phyloP scores from a whole-genome alignment of 1,140 invertebrate genomes.

The Philopotamus ludificatus region DNA sequence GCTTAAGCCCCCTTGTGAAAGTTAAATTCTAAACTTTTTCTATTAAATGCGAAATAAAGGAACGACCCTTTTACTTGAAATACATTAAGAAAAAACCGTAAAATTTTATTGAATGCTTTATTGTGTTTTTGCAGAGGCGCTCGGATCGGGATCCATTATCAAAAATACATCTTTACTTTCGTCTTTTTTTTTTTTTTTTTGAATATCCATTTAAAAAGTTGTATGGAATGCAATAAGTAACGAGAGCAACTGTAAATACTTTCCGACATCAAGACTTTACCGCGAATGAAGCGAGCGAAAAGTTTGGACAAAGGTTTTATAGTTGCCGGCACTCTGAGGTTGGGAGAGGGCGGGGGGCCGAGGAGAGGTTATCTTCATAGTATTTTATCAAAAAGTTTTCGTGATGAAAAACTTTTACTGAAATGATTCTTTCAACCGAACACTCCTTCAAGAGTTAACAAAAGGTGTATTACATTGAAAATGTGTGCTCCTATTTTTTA shows the following conservation, averaged over 20 bases:
- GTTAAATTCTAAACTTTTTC: conserved; percentile 3
- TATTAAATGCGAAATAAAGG: conserved; percentile 3
- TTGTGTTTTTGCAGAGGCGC: not conserved
- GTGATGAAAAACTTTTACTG: conserved; percentile 16
- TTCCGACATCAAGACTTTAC: not conserved
- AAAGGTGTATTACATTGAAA: too few relatives aligned
- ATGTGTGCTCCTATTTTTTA: too few relatives aligned
- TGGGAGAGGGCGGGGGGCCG: too few relatives aligned
- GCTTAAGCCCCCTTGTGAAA: too few relatives aligned
- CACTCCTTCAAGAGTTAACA: too few relatives aligned
- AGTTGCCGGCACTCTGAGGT: not conserved
- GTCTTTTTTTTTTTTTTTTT: too few relatives aligned
- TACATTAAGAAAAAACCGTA: not conserved
- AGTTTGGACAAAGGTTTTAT: conserved; percentile 22
- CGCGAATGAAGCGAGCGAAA: conserved; percentile 17
- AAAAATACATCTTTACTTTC: conserved; percentile 21
- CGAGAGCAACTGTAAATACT: conserved; percentile 20
- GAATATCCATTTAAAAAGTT: conserved; percentile 24
- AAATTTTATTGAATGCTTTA: not conserved
- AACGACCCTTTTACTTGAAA: not conserved
- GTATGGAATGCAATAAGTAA: conserved; percentile 24
- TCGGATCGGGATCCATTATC: not conserved
- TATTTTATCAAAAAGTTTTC: conserved; percentile 20
- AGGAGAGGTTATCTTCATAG: conserved; percentile 15
- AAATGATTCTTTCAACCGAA: too few relatives aligned